Percentiles rank a stretch among this genome's conserved stretches.
Evolutionary conservation across 2,113 vertebrate species (phyloP).

Genomic region (Rhabdornis inornatus): DNA sequence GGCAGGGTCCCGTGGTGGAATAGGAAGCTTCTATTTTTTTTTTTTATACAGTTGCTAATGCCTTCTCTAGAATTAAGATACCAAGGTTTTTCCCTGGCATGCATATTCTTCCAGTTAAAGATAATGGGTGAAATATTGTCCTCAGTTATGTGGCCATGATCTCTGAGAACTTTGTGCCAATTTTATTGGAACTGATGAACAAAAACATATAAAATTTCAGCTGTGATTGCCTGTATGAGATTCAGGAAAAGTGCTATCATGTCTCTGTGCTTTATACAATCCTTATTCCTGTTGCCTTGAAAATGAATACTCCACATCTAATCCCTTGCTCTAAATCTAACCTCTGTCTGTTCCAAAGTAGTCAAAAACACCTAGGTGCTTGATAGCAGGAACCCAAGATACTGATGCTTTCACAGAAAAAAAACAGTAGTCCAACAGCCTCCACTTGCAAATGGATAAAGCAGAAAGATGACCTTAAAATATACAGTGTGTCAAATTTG

Average conservation of each 20-base stretch:
- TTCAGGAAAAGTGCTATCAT: neutral
- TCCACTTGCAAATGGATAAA: neutral
- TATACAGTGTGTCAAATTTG: accelerated
- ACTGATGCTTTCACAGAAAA: neutral
- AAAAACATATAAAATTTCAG: neutral
- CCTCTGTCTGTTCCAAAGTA: neutral
- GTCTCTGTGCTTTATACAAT: neutral
- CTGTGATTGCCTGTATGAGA: neutral
- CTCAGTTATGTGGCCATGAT: neutral
- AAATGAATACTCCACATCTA: neutral
- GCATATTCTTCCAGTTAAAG: neutral
- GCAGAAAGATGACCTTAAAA: neutral
- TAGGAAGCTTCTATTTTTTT: neutral
- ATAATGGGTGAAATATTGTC: neutral
- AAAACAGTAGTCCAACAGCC: neutral
- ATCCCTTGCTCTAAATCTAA: neutral
- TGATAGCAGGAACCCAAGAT: neutral
- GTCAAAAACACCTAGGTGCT: neutral
- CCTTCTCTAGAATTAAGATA: neutral
- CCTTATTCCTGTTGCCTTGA: neutral
- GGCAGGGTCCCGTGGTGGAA: neutral
- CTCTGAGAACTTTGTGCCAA: neutral
- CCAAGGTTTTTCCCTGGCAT: neutral
- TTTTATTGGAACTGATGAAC: neutral
- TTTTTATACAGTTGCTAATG: neutral